Percentiles rank a stretch among this genome's conserved stretches.
phyloP scores from a whole-genome alignment of 2,888 invertebrate species.

The Tryphoninae sp. region DNA sequence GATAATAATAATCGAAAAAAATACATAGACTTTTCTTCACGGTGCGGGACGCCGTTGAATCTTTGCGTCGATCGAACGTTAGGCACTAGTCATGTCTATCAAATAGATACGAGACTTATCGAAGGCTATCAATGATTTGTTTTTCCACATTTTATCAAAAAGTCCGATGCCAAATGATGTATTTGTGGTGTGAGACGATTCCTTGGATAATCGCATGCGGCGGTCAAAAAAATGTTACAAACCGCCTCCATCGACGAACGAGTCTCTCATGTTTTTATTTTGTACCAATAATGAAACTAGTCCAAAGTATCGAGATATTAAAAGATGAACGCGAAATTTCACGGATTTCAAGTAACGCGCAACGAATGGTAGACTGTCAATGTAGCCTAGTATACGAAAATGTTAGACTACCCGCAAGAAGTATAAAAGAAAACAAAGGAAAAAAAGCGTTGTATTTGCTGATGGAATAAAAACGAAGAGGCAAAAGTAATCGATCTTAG shows the following conservation, averaged over 20 bases:
- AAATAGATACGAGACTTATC: conserved; percentile 11
- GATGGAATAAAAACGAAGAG: conserved; percentile 72
- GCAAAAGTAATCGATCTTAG: conserved; percentile 74
- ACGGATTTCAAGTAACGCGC: conserved; percentile 41
- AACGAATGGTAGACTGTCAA: conserved; percentile 64
- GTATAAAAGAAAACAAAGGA: conserved; percentile 53
- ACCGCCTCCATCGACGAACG: neutral
- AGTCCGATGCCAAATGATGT: neutral
- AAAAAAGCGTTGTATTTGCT: conserved; percentile 74
- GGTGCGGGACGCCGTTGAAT: conserved; percentile 50
- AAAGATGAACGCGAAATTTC: conserved; percentile 27
- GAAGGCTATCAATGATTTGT: conserved; percentile 32
- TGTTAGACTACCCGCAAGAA: conserved; percentile 66
- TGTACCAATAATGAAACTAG: conserved; percentile 8
- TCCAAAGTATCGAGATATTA: conserved; percentile 11
- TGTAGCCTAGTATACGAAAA: conserved; percentile 68
- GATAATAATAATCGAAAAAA: conserved; percentile 18
- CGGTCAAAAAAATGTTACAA: neutral
- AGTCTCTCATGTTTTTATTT: neutral
- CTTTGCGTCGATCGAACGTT: conserved; percentile 26
- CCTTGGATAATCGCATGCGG: too few species aligned
- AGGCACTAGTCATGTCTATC: conserved; percentile 37
- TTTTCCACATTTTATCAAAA: conserved; percentile 3
- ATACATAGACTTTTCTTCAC: conserved; percentile 36
- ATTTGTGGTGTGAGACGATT: neutral